These are phyloP conservation scores for Ibidorhyncha struthersii DNA, from an alignment of 2,113 vertebrate species.

Conservation along the genomic window DNA sequence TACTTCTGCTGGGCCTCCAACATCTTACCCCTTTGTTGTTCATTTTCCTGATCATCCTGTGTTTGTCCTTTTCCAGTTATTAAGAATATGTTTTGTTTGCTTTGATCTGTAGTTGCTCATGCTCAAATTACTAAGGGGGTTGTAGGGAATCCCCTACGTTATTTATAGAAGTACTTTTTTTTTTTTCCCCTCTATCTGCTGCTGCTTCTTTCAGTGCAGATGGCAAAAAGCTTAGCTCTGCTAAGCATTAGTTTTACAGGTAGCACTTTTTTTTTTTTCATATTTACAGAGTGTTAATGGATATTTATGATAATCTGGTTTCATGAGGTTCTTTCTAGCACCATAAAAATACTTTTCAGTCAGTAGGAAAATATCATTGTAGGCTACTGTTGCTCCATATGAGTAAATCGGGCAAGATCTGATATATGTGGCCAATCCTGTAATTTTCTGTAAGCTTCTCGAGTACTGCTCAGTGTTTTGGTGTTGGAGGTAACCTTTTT, in stretches of 20 bases:
- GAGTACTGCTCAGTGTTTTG: neutral
- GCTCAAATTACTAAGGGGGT: neutral
- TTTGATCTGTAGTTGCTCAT: neutral
- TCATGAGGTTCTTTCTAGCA: neutral
- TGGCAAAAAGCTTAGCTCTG: neutral
- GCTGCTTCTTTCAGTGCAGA: neutral
- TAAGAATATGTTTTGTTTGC: neutral
- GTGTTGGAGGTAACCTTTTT: neutral
- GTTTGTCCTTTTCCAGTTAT: neutral
- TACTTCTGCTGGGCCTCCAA: neutral
- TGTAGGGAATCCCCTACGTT: neutral
- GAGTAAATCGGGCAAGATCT: neutral
- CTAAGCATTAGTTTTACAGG: neutral
- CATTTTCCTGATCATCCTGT: neutral
- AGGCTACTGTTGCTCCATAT: neutral
- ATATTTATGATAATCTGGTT: neutral
- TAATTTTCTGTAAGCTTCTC: neutral
- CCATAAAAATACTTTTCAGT: neutral
- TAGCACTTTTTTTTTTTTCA: neutral
- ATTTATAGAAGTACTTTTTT: conserved; percentile 10
- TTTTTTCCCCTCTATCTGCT: neutral
- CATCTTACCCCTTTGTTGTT: neutral
- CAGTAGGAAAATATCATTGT: neutral
- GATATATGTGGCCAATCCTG: neutral
- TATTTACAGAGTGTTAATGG: neutral